Evolutionary conservation across 2,888 invertebrate species (phyloP), one percentile per base, ranked within the genome.

Genomic region (Drosophila bunnanda): DNA sequence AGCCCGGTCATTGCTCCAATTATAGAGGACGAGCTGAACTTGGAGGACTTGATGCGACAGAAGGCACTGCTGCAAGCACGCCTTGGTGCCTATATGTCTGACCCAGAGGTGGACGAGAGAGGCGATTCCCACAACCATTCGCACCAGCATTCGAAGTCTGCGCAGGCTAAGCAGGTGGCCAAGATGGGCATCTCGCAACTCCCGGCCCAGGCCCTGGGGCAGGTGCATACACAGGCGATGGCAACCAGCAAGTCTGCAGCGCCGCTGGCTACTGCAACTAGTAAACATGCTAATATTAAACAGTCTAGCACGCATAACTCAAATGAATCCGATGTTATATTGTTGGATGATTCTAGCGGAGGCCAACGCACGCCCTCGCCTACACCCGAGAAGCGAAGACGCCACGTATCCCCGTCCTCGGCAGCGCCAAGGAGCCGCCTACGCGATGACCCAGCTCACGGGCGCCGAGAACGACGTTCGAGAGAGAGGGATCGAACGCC

Each of bases 1-100:
- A 95, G 95, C 89, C 95, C 96, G 34, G 96, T 96, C 79, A 94
- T 96, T 65, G 65, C 76, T 1, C 94, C 94, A 10, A 94, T 96
- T 65, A 95, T 96, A 65, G 97, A 97, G 90, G 97, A 97, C 77
- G 97, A 97, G 84, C 95, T 97, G 80, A 97, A 97, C 90, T 92
- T 97, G 32, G 97, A 97, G 89, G 97, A 97, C 78, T 93, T 97
- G 65, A 97, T 97, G 97, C 95, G 95, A 86, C 97, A 97, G 91
- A 97, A 97, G 93, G 97, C 96, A 87, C 84, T 95, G 46, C 93
- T 97, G 48, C 97, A 97, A 92, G 96, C 96, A 41, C 94, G 96
- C 38, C 93, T 96, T 52, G 95, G 95, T 50, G 96, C 96, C 71
- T 96, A 96, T 90, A 94, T 94, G 87, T 96, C 95, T 0, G 96